A percentile compares a stretch with the other conserved stretches of the same genome.
phyloP scores from a whole-genome alignment of 2,888 invertebrate genomes.

The Macaria notata region DNA sequence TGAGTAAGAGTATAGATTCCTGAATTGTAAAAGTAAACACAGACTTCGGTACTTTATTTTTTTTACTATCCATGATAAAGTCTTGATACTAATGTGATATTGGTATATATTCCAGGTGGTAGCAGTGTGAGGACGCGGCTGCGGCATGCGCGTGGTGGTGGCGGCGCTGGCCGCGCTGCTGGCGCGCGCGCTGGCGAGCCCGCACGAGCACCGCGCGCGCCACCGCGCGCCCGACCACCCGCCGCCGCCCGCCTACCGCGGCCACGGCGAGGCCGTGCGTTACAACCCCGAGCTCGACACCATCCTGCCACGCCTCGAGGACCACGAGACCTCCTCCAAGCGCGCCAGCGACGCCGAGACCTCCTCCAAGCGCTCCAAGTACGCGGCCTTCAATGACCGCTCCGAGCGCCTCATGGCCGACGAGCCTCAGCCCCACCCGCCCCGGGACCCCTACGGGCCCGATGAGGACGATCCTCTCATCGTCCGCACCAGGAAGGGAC shows the following conservation, averaged over 20 bases:
- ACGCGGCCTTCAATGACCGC: constrained; percentile 70
- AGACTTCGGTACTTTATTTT: too few species aligned
- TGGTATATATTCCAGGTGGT: constrained; percentile 59
- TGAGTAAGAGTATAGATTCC: too few species aligned
- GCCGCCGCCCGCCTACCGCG: constrained; percentile 73
- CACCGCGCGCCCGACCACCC: constrained; percentile 75
- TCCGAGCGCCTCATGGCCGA: constrained; percentile 67
- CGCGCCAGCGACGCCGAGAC: constrained; percentile 67
- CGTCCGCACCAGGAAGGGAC: constrained; percentile 90
- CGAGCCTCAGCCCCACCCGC: constrained; percentile 48
- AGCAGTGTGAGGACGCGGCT: constrained; percentile 64
- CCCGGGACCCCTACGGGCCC: constrained; percentile 57
- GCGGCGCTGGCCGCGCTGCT: constrained; percentile 76
- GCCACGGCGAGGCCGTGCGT: constrained; percentile 80
- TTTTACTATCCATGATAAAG: too few species aligned
- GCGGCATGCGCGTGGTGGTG: constrained; percentile 78
- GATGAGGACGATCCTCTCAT: constrained; percentile 86
- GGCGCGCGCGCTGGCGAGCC: constrained; percentile 72
- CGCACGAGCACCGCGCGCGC: constrained; percentile 78
- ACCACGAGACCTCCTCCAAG: constrained; percentile 71
- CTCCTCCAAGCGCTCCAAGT: constrained; percentile 66
- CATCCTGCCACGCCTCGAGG: constrained; percentile 70
- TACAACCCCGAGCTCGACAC: constrained; percentile 80
- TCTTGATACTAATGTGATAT: neutral
- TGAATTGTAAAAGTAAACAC: too few species aligned